Evolutionary conservation across 1,140 invertebrate species (phyloP).

Genomic region (Drosophila rufa): DNA sequence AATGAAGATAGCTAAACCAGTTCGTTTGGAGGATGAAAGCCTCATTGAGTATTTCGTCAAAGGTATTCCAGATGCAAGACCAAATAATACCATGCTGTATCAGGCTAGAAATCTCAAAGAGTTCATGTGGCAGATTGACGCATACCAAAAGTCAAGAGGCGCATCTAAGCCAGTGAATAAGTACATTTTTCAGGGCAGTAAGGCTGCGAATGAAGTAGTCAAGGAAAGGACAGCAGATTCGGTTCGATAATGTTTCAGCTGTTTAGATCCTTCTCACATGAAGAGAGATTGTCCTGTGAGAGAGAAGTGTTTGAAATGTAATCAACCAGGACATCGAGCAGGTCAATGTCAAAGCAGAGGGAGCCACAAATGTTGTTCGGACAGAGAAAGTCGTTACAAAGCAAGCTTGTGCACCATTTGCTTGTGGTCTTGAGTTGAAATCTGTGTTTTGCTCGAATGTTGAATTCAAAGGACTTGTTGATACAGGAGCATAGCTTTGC

Average conservation of each 20-base stretch:
- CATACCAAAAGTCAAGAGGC: neutral
- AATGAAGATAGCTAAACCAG: neutral
- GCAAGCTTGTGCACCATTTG: neutral
- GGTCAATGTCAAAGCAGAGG: neutral
- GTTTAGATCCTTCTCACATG: neutral
- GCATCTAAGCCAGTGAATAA: neutral
- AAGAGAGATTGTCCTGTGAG: conserved; percentile 1
- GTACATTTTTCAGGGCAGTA: neutral
- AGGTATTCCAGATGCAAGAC: neutral
- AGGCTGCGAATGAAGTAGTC: neutral
- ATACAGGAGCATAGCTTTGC: conserved; percentile 5
- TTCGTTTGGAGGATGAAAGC: neutral
- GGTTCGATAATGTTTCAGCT: neutral
- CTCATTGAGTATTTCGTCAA: neutral
- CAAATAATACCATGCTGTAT: neutral
- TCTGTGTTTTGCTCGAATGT: neutral
- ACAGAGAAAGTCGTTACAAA: neutral
- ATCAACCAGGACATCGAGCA: neutral
- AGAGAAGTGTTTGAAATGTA: conserved; percentile 1
- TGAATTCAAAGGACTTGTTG: neutral
- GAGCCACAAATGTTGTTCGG: neutral
- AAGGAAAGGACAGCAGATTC: no score
- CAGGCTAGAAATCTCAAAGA: neutral
- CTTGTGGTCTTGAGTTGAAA: neutral
- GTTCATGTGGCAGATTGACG: neutral